Evolutionary conservation across 2,113 vertebrate genomes (phyloP), one percentile per base, ranked within the genome.

Genomic region (Apteryx owenii): DNA sequence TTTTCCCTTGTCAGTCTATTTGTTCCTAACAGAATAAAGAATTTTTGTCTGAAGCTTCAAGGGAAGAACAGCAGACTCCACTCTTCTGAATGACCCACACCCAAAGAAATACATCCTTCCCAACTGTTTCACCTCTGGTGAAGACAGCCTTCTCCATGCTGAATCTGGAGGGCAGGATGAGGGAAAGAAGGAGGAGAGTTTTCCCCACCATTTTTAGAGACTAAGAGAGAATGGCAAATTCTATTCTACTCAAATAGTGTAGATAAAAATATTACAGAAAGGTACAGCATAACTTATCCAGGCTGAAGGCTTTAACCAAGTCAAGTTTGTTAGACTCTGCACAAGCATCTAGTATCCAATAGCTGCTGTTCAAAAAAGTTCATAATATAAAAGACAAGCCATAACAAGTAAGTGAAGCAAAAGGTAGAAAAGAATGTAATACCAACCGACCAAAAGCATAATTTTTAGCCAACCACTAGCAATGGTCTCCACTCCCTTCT

Each of bases 21-120:
- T 88, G 36, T 68, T 73, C 64, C 5, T 1, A 77, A 51, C 29
- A 96, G 90, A 83, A 95, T 51, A 93, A 87, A 25, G 36, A 1
- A 46, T 25, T 76, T 53, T 83, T 58, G 16, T 88, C 93, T 90
- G 58, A 31, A 40, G 65, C 83, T 60, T 92, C 97, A 46, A 81
- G 92, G 28, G 95, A 96, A 91, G 93, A 95, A 36, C 93, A 94
- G 31, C 94, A 93, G 83, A 84, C 93, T 53, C 25, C 38, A n/a
- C 25, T 95, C 22, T 84, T 93, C 44, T 62, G 62, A 33, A 82
- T 85, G 85, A 97, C 69, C 44, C 82, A 95, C 50, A 88, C 82
- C 31, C 70, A 84, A 81, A 90, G 60, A 70, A 93, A 96, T n/a
- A 90, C 85, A 56, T 75, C 87, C 22, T 80, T 95, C 51, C 92